These are phyloP conservation scores for Penaeus chinensis DNA, from an alignment of 1,140 invertebrate genomes.

Conservation along the genomic window DNA sequence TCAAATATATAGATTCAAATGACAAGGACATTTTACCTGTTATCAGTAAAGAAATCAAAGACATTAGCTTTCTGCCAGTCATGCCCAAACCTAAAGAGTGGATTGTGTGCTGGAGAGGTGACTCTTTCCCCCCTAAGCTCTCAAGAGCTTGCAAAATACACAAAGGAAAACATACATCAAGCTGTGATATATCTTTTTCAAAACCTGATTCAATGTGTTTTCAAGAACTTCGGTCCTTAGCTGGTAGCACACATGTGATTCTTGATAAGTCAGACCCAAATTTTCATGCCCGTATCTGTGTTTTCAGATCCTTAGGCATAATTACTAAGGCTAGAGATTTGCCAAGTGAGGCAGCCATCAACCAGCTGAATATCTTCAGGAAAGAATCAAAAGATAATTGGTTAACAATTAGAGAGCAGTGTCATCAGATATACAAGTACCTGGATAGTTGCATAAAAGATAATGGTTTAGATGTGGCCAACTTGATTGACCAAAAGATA, in stretches of 20 bases:
- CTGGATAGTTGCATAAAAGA: conserved; percentile 6
- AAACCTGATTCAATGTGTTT: background rate
- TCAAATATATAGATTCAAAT: conserved; percentile 5
- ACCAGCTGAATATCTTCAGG: conserved; percentile 15
- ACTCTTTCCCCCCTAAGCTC: background rate
- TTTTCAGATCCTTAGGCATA: conserved; percentile 11
- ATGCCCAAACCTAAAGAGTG: conserved; percentile 38
- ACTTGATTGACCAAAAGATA: conserved; percentile 13
- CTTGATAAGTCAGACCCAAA: background rate
- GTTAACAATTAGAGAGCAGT: background rate
- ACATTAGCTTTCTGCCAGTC: conserved; percentile 38
- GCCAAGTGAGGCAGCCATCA: background rate
- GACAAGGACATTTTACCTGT: background rate
- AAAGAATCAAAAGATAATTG: background rate
- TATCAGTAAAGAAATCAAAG: background rate
- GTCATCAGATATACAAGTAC: conserved; percentile 33
- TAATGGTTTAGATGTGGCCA: background rate
- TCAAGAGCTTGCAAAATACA: background rate
- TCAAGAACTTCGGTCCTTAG: background rate
- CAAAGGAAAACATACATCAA: too few species aligned
- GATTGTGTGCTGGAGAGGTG: conserved; percentile 25
- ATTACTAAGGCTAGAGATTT: background rate
- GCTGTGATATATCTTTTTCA: background rate
- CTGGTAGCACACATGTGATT: conserved; percentile 15
- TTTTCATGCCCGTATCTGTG: background rate